phyloP scores from a whole-genome alignment of 2,888 invertebrate genomes.

The Andrena dorsata region DNA sequence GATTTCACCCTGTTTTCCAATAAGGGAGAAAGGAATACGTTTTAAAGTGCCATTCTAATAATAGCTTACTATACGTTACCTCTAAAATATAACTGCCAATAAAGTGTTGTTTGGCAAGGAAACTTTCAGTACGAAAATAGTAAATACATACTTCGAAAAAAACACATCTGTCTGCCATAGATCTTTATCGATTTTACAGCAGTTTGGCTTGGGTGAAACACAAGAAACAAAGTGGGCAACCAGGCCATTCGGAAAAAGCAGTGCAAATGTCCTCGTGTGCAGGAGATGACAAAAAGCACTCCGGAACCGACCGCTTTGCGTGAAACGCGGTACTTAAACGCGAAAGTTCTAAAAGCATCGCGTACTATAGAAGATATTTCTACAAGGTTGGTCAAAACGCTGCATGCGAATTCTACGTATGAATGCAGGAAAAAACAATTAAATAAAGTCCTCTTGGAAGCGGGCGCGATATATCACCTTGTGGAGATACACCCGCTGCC shows the following conservation, averaged over 20 bases:
- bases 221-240: slow-evolving; percentile 23
- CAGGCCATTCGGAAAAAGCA: slow-evolving; percentile 14
- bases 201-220: background rate
- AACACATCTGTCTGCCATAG: background rate
- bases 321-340: background rate
- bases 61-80: background rate
- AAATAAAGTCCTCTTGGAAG: background rate
- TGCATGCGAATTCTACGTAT: background rate
- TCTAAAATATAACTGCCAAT: slow-evolving; percentile 10
- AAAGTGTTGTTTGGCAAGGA: background rate
- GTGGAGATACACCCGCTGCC: too few relatives aligned
- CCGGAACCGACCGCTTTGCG: slow-evolving; percentile 12
- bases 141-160: background rate
- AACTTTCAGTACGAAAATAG: background rate
- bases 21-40: background rate
- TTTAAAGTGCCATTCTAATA: background rate
- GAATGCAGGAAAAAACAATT: background rate
- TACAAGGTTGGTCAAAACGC: background rate
- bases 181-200: background rate
- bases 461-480: too few relatives aligned
- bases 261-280: background rate
- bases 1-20: background rate
- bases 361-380: background rate
- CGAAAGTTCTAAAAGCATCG: slow-evolving; percentile 14
- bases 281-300: slow-evolving; percentile 29